A percentile compares a stretch with the other conserved stretches of the same genome.
phyloP scores from a whole-genome alignment of 2,888 invertebrate species.

The Craniophora ligustri region DNA sequence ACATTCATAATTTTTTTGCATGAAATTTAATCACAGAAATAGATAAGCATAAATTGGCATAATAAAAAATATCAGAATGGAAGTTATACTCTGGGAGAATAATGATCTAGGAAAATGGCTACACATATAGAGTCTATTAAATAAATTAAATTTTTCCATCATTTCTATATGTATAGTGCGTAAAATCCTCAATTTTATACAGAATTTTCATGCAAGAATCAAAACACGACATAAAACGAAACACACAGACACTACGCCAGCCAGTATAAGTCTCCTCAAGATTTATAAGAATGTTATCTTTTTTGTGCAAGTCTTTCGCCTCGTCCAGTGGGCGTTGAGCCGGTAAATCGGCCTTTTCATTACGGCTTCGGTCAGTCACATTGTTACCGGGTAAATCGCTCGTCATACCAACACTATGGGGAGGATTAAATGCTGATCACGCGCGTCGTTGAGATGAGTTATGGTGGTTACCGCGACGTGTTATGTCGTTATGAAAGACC shows the following conservation, averaged over 20 bases:
- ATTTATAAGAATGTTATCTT: conserved; percentile 45
- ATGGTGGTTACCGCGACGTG: conserved; percentile 12
- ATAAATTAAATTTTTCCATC: no score
- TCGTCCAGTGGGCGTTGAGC: conserved; percentile 48
- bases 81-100: no score
- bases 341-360: conserved; percentile 56
- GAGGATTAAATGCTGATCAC: conserved; percentile 39
- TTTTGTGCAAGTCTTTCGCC: conserved; percentile 40
- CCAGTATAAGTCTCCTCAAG: neutral
- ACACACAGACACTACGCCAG: no score
- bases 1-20: no score
- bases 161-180: no score
- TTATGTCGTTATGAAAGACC: conserved; percentile 8
- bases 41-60: no score
- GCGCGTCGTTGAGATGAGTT: conserved; percentile 28
- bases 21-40: no score
- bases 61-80: no score
- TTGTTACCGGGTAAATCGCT: conserved; percentile 49
- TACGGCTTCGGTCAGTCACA: conserved; percentile 29
- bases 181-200: no score
- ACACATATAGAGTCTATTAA: no score
- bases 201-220: neutral
- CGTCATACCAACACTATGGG: conserved; percentile 33
- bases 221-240: no score
- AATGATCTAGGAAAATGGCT: no score